Base-by-base conservation (phyloP, 2,888 invertebrate genomes). In the Aporophyla nigra region DNA sequence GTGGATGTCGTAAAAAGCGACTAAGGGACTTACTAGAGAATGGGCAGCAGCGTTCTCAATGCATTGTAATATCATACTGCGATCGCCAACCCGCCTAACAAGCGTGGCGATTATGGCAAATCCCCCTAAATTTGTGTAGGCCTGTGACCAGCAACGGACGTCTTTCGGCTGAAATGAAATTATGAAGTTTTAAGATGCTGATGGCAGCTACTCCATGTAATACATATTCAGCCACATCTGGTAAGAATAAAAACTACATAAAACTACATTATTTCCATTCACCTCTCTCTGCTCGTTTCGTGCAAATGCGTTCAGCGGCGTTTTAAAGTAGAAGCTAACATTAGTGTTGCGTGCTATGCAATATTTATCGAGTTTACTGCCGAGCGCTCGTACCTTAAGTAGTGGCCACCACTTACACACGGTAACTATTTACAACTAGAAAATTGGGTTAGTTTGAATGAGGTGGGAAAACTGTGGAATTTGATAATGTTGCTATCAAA, bases 341-440 rank as follows among this genome's bases (percentile, higher is more conserved):
- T 66, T 73, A 73, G n/a, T n/a, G 67, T 86, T 65, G 86, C 88
- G 86, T 86, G 88, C 53, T 59, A 0, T 86, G 76, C 58, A 83
- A 56, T 80, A 71, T 82, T 79, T 83, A 86, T 77, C 70, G 76
- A n/a, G 86, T 69, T 54, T 49, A 65, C 76, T 27, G 27, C 46
- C 33, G 71, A 24, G 33, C 65, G 21, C 59, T 65, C 65, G 56
- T 53, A 82, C 67, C 58, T 27, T 59, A 53, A 56, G 19, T 49
- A 67, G 43, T 43, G 3, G 62, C 27, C 74, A 21, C 14, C 24
- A 77, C 54, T 83, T 49, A 65, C 76, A 14, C 33, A 14, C 49
- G 16, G 54, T 61, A 49, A 83, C 53, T 77, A 67, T 61, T 77
- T 62, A 53, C 66, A 65, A 49, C 65, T n/a, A 43, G 59, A 24